Evolutionary conservation across 1,140 invertebrate genomes (phyloP).

Genomic region (Stenopsyche tienmushanensis): DNA sequence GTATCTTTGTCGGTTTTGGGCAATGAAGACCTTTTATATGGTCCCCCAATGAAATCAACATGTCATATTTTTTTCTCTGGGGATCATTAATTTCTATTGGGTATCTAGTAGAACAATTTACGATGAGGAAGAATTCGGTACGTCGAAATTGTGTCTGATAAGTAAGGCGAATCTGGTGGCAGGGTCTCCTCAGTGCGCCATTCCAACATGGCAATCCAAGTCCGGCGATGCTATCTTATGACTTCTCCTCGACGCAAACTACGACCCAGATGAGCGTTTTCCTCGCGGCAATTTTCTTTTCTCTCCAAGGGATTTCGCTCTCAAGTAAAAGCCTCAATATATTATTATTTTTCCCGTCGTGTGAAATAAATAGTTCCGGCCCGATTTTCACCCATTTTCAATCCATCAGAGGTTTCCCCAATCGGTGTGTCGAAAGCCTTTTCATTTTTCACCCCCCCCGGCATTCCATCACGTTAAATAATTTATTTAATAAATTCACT

Average conservation of each 20-base stretch:
- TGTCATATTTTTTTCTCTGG: no score
- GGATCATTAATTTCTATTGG: no score
- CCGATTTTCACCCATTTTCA: slow-evolving; percentile 17
- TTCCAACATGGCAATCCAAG: slow-evolving; percentile 5
- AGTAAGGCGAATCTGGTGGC: no score
- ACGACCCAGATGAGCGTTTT: neutral
- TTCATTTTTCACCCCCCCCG: slow-evolving; percentile 6
- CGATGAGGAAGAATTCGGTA: no score
- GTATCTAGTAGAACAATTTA: no score
- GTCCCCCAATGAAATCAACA: no score
- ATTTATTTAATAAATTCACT: slow-evolving; percentile 24
- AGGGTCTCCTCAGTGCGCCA: neutral
- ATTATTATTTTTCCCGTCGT: neutral
- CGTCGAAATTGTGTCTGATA: no score
- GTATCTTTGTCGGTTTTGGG: no score
- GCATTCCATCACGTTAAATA: slow-evolving; percentile 4
- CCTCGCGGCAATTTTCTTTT: neutral
- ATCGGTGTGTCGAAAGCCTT: slow-evolving; percentile 15
- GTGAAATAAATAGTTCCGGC: slow-evolving; percentile 4
- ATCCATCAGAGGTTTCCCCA: slow-evolving; percentile 15
- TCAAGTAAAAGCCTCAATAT: slow-evolving; percentile 13
- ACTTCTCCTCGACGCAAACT: slow-evolving; percentile 2
- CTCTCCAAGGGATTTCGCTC: no score
- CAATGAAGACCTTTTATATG: no score
- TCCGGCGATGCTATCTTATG: slow-evolving; percentile 5